Conservation (phyloP, 2,888 invertebrate species). For the Uloborus plumipes region DNA sequence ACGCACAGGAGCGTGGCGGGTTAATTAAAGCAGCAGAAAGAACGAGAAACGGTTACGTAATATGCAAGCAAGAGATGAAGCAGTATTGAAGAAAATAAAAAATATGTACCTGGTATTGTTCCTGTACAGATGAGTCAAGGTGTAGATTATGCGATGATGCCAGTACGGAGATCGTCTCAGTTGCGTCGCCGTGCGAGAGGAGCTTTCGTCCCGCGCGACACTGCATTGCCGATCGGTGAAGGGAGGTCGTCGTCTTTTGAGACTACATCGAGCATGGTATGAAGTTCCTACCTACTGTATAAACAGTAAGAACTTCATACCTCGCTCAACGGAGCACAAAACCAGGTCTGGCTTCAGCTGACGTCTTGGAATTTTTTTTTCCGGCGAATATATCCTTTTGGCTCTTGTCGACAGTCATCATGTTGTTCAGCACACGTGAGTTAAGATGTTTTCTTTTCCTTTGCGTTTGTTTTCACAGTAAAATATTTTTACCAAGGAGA, state of each 20-base stretch:
- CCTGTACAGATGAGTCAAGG: background rate
- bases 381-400: too few species aligned
- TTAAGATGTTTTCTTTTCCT: too few species aligned
- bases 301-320: constrained; percentile 65
- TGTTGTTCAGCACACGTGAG: too few species aligned
- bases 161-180: constrained; percentile 7
- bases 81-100: background rate
- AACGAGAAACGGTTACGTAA: constrained; percentile 10
- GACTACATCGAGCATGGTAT: constrained; percentile 64
- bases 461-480: too few species aligned
- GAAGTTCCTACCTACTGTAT: constrained; percentile 65
- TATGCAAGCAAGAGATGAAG: background rate
- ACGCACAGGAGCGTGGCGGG: background rate
- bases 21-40: constrained; percentile 25
- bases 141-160: constrained; percentile 8
- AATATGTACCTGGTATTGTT: background rate
- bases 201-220: constrained; percentile 26
- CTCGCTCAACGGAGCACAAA: constrained; percentile 60
- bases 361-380: background rate
- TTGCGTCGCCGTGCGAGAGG: constrained; percentile 22
- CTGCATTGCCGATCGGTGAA: background rate
- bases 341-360: constrained; percentile 1
- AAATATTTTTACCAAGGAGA: too few species aligned
- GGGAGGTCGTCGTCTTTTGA: constrained; percentile 21
- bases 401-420: too few species aligned